These are phyloP conservation scores for Subanguina moxae DNA, from an alignment of 1,140 invertebrate species.

Conservation along the genomic window DNA sequence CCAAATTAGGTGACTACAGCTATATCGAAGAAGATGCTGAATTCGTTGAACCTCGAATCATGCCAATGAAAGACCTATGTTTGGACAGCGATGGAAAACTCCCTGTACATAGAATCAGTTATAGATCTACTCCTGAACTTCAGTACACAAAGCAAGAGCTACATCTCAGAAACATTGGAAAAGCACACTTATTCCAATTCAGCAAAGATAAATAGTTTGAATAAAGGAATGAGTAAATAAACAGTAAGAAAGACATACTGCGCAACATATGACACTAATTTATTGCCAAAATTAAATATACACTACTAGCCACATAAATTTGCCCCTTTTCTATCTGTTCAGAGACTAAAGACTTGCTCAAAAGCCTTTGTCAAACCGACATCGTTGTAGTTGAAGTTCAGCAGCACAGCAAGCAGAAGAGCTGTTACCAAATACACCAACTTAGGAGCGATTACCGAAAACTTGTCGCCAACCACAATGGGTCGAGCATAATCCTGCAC, in stretches of 20 bases:
- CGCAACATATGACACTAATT: no score
- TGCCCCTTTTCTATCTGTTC: constrained; percentile 13
- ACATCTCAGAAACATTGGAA: constrained; percentile 20
- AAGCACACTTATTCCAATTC: constrained; percentile 6
- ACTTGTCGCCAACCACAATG: constrained; percentile 53
- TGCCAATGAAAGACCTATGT: not conserved
- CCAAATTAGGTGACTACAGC: constrained; percentile 18
- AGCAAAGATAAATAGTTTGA: not conserved
- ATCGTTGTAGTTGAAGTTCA: constrained; percentile 59
- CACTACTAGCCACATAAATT: no score
- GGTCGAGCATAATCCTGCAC: constrained; percentile 56
- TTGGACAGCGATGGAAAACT: not conserved
- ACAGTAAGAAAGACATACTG: no score
- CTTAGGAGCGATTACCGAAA: constrained; percentile 41
- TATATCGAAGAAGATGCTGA: constrained; percentile 21
- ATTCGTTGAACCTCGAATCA: constrained; percentile 5
- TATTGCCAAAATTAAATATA: no score
- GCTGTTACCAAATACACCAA: constrained; percentile 41
- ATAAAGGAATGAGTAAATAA: no score
- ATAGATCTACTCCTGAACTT: not conserved
- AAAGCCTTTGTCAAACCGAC: constrained; percentile 58
- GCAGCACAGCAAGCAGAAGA: constrained; percentile 47
- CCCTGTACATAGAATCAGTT: constrained; percentile 33
- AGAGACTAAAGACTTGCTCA: constrained; percentile 57
- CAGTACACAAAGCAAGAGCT: constrained; percentile 4